Conservation (phyloP, 2,888 invertebrate species). For the Lucinisca nassula region DNA sequence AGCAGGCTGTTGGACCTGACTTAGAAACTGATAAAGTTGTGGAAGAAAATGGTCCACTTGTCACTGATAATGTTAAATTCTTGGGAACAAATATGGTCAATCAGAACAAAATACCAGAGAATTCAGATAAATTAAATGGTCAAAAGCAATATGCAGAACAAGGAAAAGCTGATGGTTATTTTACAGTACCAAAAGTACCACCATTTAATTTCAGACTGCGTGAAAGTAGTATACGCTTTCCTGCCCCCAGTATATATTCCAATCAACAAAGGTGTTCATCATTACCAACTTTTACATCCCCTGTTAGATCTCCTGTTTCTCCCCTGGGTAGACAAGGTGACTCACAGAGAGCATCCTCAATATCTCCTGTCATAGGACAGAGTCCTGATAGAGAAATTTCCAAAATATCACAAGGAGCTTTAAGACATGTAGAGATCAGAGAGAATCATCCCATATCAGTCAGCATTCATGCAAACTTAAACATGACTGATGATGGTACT, state of each 20-base stretch:
- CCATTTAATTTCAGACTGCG: constrained; percentile 28
- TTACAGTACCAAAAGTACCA: constrained; percentile 64
- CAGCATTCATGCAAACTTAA: constrained; percentile 22
- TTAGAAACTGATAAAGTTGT: not conserved
- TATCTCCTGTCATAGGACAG: constrained; percentile 54
- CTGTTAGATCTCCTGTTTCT: constrained; percentile 14
- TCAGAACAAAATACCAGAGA: not conserved
- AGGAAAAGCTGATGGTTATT: constrained; percentile 18
- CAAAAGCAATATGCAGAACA: not conserved
- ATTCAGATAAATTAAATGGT: not conserved
- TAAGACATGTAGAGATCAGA: constrained; percentile 26
- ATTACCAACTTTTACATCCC: constrained; percentile 42
- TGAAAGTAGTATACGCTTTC: not conserved
- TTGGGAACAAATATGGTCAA: not conserved
- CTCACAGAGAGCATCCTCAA: constrained; percentile 54
- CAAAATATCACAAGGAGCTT: constrained; percentile 17
- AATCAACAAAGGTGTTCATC: constrained; percentile 31
- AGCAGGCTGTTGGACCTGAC: constrained; percentile 7
- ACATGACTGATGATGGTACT: not conserved
- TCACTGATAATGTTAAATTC: not conserved
- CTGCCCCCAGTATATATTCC: not conserved
- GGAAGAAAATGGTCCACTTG: not conserved
- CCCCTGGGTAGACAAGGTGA: constrained; percentile 15
- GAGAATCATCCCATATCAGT: constrained; percentile 50
- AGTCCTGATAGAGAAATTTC: constrained; percentile 21